Evolutionary conservation across 2,888 invertebrate species (phyloP).

Genomic region (Schizaphis graminum): DNA sequence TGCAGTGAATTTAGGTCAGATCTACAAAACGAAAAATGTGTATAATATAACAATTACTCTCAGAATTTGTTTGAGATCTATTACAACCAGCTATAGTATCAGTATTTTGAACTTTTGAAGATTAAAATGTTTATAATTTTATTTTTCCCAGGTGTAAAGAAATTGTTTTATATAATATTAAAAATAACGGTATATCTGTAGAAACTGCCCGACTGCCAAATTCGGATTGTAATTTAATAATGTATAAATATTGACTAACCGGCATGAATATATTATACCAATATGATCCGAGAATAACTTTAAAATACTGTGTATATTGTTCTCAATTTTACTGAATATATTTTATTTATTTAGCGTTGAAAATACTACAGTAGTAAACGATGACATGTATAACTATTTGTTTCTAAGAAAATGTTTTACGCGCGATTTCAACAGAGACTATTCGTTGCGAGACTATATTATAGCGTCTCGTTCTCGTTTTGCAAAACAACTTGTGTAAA

Average conservation of each 20-base stretch:
- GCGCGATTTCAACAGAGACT: neutral
- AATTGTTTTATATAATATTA: neutral
- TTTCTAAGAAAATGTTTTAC: neutral
- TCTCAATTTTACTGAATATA: neutral
- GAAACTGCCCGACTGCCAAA: neutral
- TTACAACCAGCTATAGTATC: neutral
- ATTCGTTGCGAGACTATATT: neutral
- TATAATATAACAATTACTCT: neutral
- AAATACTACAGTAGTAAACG: neutral
- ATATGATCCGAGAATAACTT: neutral
- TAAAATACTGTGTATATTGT: neutral
- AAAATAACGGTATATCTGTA: neutral
- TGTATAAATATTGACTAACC: neutral
- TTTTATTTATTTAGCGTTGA: neutral
- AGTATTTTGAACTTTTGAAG: neutral
- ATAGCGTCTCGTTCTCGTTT: neutral
- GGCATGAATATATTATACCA: neutral
- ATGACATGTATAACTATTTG: neutral
- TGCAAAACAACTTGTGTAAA: neutral
- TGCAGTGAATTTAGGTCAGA: constrained; percentile 84
- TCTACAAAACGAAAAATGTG: constrained; percentile 72
- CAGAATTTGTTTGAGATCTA: neutral
- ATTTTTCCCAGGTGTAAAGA: neutral
- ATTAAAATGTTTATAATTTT: neutral
- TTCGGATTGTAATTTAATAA: neutral